Conservation (phyloP, 1,140 invertebrate species). For the Drosophila persimilis region DNA sequence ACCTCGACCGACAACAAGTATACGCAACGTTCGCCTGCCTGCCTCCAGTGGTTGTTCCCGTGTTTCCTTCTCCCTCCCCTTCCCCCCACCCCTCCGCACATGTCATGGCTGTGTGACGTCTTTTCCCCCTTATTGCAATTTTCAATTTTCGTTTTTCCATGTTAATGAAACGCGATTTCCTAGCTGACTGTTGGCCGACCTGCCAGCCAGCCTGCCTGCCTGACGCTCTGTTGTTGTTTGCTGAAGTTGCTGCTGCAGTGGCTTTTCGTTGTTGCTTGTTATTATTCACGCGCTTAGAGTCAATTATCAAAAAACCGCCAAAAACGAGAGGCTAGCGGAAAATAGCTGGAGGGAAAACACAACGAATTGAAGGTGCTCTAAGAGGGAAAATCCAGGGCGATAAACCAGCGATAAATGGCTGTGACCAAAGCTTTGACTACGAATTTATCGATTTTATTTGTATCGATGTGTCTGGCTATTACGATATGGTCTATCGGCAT, state of each 20-base stretch:
- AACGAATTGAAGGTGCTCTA: conserved; percentile 16
- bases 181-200: conserved; percentile 35
- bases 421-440: too few species aligned
- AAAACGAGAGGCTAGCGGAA: conserved; percentile 19
- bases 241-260: conserved; percentile 8
- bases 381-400: not conserved
- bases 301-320: conserved; percentile 67
- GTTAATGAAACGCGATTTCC: conserved; percentile 79
- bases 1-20: conserved; percentile 43
- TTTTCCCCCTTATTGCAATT: conserved; percentile 52
- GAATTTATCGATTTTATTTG: too few species aligned
- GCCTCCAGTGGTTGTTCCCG: conserved; percentile 17
- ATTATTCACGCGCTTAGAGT: conserved; percentile 76
- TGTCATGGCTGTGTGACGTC: conserved; percentile 52
- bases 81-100: conserved; percentile 26
- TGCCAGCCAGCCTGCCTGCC: conserved; percentile 3
- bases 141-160: conserved; percentile 67
- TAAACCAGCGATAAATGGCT: too few species aligned
- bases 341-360: not conserved
- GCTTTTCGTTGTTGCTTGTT: conserved; percentile 58
- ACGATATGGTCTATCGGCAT: too few species aligned
- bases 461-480: too few species aligned
- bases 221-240: conserved; percentile 25
- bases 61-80: not conserved
- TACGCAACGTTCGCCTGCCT: conserved; percentile 61